phyloP scores from a whole-genome alignment of 2,888 invertebrate species.

The Volucella inflata region DNA sequence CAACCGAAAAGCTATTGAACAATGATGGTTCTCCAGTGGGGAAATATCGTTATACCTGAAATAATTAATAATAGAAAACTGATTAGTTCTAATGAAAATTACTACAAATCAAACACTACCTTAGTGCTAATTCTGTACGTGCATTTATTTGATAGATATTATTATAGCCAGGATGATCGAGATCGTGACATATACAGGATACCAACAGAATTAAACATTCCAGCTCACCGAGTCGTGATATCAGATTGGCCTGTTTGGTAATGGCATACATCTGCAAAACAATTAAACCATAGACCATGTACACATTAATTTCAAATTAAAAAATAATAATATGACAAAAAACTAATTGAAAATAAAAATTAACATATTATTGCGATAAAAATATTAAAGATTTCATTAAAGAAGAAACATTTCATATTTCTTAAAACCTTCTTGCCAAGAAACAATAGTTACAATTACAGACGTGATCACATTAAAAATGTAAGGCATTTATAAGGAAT shows the following conservation, averaged over 20 bases:
- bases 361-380: slow-evolving; percentile 65
- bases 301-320: neutral
- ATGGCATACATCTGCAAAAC: slow-evolving; percentile 90
- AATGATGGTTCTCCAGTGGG: slow-evolving; percentile 93
- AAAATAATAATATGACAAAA: neutral
- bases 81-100: neutral
- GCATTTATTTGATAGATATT: slow-evolving; percentile 93
- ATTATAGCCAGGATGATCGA: slow-evolving; percentile 91
- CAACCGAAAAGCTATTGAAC: slow-evolving; percentile 92
- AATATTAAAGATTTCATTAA: slow-evolving; percentile 25
- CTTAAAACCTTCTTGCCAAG: too few relatives aligned
- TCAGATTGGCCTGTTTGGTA: slow-evolving; percentile 89
- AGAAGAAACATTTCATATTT: slow-evolving; percentile 29
- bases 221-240: slow-evolving; percentile 88
- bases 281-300: neutral
- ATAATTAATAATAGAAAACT: too few relatives aligned
- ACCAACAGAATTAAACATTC: slow-evolving; percentile 91
- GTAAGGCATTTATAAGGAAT: too few relatives aligned
- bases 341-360: slow-evolving; percentile 69
- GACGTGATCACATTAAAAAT: too few relatives aligned
- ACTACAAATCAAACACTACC: slow-evolving; percentile 81
- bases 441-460: too few relatives aligned
- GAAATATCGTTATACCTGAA: slow-evolving; percentile 93
- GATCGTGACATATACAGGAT: slow-evolving; percentile 92
- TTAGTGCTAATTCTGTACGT: slow-evolving; percentile 91